Evolutionary conservation across 2,888 invertebrate species (phyloP).

Genomic region (Oxyteleia sp.): DNA sequence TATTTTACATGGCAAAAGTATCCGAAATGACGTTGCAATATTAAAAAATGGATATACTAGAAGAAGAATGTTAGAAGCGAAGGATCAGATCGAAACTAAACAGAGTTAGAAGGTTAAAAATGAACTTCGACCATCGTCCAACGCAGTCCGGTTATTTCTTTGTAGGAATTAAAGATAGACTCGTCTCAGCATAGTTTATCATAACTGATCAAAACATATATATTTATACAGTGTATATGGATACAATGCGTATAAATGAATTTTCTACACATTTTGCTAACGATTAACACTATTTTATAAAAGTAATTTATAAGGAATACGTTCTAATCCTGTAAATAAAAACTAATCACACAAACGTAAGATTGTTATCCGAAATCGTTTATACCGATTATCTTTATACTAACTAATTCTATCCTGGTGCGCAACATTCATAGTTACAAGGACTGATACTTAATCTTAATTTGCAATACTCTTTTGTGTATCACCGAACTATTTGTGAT

Average conservation of each 20-base stretch:
- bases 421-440: conserved; percentile 1
- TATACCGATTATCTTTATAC: background rate
- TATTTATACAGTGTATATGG: conserved; percentile 56
- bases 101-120: conserved; percentile 5
- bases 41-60: too few relatives aligned
- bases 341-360: conserved; percentile 30
- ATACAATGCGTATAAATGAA: conserved; percentile 20
- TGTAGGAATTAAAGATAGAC: conserved; percentile 10
- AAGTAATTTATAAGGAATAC: conserved; percentile 23
- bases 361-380: conserved; percentile 22
- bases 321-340: conserved; percentile 46
- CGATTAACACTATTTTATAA: conserved; percentile 59
- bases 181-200: conserved; percentile 30
- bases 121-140: background rate
- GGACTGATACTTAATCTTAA: conserved; percentile 42
- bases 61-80: conserved; percentile 13
- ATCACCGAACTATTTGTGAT: conserved; percentile 3
- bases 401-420: background rate
- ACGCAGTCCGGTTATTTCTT: conserved; percentile 1
- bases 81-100: background rate
- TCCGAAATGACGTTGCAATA: too few relatives aligned
- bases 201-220: conserved; percentile 37
- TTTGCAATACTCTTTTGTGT: conserved; percentile 25
- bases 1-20: too few relatives aligned
- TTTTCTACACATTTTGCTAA: conserved; percentile 65